These are phyloP conservation scores for Desmophyllum pertusum DNA, from an alignment of 92 coral and sea anemone species.

Conservation along the genomic window DNA sequence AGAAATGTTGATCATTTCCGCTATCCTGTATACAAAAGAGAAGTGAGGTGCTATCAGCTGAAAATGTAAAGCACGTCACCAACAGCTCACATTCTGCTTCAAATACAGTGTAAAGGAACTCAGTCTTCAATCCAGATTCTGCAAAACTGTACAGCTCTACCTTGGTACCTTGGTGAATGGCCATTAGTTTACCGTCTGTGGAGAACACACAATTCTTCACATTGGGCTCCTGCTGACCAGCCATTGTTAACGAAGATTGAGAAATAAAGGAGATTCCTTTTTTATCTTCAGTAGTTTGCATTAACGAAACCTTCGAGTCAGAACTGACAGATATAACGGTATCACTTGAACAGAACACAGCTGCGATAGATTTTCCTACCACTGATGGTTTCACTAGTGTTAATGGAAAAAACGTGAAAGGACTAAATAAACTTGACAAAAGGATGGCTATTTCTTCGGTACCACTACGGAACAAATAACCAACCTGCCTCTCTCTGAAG, in stretches of 20 bases:
- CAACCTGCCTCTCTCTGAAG: no score
- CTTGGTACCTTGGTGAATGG: background rate
- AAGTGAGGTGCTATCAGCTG: background rate
- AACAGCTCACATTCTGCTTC: background rate
- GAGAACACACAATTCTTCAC: background rate
- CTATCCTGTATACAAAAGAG: conserved; percentile 2
- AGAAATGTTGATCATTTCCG: background rate
- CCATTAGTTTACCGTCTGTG: background rate
- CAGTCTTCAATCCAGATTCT: background rate
- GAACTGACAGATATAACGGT: background rate
- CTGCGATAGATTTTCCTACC: background rate
- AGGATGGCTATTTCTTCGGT: background rate
- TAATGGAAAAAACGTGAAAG: background rate
- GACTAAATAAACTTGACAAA: no score
- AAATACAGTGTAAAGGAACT: background rate
- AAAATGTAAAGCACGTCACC: background rate
- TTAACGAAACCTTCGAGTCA: background rate
- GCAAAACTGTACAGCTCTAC: background rate
- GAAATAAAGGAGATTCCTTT: background rate
- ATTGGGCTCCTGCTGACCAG: background rate
- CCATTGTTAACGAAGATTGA: background rate
- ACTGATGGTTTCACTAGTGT: background rate
- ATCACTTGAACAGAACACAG: background rate
- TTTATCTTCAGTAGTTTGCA: background rate
- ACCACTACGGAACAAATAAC: background rate